Evolutionary conservation across 2,113 vertebrate species (phyloP).

Genomic region (Hippocampus abdominalis): DNA sequence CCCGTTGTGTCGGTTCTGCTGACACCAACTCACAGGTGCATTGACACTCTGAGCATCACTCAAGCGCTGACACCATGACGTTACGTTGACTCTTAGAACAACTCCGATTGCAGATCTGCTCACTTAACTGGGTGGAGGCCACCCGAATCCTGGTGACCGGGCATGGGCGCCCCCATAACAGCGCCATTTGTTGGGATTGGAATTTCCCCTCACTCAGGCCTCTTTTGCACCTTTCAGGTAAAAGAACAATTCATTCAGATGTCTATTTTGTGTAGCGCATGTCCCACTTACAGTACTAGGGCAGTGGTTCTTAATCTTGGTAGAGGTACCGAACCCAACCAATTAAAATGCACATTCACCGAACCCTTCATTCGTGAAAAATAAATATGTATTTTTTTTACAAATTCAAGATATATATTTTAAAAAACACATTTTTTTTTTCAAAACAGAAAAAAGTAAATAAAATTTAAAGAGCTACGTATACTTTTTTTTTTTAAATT

Average conservation of each 20-base stretch:
- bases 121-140: conserved; percentile 71
- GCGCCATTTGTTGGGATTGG: conserved; percentile 70
- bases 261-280: neutral
- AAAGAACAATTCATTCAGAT: conserved; percentile 15
- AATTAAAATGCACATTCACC: too few species aligned
- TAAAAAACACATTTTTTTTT: too few species aligned
- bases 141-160: conserved; percentile 66
- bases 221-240: conserved; percentile 59
- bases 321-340: too few species aligned
- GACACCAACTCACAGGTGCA: conserved; percentile 77
- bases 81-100: neutral
- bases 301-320: too few species aligned
- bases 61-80: neutral
- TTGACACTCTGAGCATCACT: neutral
- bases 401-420: too few species aligned
- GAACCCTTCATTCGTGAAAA: too few species aligned
- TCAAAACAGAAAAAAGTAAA: too few species aligned
- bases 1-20: conserved; percentile 57
- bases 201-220: conserved; percentile 55
- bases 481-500: too few species aligned
- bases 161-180: conserved; percentile 70
- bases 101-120: conserved; percentile 72
- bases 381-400: too few species aligned
- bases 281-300: too few species aligned
- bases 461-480: too few species aligned